Evolutionary conservation across 2,888 invertebrate genomes (phyloP).

Genomic region (Diploptera punctata): DNA sequence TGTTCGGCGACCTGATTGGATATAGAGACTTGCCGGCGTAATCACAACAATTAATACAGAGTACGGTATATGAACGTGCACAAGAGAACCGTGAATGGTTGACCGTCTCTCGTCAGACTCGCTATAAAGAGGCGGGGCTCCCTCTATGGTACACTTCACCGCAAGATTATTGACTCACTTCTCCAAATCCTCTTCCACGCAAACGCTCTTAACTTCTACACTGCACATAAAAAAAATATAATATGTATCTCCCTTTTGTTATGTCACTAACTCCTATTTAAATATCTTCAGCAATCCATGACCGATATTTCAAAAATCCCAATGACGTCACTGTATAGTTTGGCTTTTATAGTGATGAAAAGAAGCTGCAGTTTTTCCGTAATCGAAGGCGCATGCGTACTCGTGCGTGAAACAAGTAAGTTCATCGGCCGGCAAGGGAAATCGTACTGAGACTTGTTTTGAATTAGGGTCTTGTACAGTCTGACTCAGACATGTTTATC

Average conservation of each 20-base stretch:
- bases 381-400: conserved; percentile 2
- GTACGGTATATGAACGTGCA: too few species aligned
- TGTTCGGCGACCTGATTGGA: too few species aligned
- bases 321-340: not conserved
- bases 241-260: too few species aligned
- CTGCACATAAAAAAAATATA: not conserved
- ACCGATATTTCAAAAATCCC: not conserved
- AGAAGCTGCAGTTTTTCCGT: not conserved
- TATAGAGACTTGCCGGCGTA: too few species aligned
- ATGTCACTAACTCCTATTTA: not conserved
- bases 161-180: conserved; percentile 5
- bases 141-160: not conserved
- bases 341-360: not conserved
- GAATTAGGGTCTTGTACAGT: not conserved
- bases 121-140: not conserved
- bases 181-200: not conserved
- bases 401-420: not conserved
- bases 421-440: conserved; percentile 12
- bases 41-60: too few species aligned
- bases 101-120: too few species aligned
- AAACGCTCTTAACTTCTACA: not conserved
- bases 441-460: conserved; percentile 4
- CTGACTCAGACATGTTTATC: not conserved
- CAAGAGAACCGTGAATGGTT: too few species aligned
- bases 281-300: not conserved